Conservation (phyloP, 2,888 invertebrate genomes). For the Scaptomyza flava region DNA sequence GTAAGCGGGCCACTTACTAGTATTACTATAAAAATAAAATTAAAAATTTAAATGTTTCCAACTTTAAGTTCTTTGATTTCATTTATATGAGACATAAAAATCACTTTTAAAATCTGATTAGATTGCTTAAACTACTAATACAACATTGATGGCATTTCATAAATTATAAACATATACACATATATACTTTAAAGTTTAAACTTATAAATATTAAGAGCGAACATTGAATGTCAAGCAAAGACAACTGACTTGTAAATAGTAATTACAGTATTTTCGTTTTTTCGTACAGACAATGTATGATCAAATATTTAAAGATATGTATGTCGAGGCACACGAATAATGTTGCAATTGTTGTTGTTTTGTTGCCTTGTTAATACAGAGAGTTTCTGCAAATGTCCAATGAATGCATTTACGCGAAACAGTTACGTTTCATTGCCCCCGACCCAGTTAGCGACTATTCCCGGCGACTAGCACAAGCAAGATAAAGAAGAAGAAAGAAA, state of each 20-base stretch:
- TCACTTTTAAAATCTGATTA: too few species aligned
- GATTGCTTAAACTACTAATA: too few species aligned
- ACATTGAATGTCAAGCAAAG: background rate
- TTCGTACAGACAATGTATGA: background rate
- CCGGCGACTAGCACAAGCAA: constrained; percentile 31
- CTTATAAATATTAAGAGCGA: background rate
- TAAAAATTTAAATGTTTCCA: too few species aligned
- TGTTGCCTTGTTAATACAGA: background rate
- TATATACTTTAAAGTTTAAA: too few species aligned
- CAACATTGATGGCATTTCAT: too few species aligned
- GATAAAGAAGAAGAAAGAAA: constrained; percentile 10
- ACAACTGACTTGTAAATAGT: background rate
- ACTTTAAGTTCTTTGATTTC: too few species aligned
- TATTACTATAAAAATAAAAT: too few species aligned
- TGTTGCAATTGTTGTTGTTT: constrained; percentile 10
- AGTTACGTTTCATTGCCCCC: constrained; percentile 81
- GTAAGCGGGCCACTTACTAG: too few species aligned
- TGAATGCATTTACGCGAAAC: constrained; percentile 74
- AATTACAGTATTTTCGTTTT: background rate
- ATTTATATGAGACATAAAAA: too few species aligned
- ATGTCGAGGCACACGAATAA: background rate
- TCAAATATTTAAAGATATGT: background rate
- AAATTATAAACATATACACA: too few species aligned
- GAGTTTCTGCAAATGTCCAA: constrained; percentile 12
- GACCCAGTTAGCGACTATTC: constrained; percentile 76